phyloP scores from a whole-genome alignment of 2,888 invertebrate genomes.

The Pandemis heparana region DNA sequence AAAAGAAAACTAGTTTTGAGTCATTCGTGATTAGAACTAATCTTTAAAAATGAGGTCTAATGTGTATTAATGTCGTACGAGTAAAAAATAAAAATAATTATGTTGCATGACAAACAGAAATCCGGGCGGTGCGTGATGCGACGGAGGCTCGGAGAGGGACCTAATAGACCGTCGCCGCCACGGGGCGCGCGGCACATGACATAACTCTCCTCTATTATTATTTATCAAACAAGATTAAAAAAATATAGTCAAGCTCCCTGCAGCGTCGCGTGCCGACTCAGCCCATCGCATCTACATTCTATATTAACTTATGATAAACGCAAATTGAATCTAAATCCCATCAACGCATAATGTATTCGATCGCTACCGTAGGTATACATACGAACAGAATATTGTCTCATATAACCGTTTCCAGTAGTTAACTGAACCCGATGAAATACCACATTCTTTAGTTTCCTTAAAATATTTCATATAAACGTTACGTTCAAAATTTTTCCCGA shows the following conservation, averaged over 20 bases:
- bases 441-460: constrained; percentile 45
- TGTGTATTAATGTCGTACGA: constrained; percentile 50
- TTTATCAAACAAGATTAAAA: constrained; percentile 75
- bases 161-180: constrained; percentile 68
- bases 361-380: constrained; percentile 66
- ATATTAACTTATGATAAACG: constrained; percentile 62
- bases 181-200: constrained; percentile 67
- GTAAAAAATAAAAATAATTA: constrained; percentile 67
- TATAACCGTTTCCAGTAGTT: constrained; percentile 4
- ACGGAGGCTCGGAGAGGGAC: constrained; percentile 51
- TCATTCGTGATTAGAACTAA: constrained; percentile 28
- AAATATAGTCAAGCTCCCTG: constrained; percentile 68
- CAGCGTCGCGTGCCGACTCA: constrained; percentile 75
- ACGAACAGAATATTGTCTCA: constrained; percentile 50
- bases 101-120: constrained; percentile 78
- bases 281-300: constrained; percentile 59
- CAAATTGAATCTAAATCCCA: constrained; percentile 69
- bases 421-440: constrained; percentile 20
- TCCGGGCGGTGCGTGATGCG: constrained; percentile 68
- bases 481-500: constrained; percentile 47
- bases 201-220: constrained; percentile 78
- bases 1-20: background rate
- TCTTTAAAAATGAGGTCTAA: constrained; percentile 41
- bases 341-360: constrained; percentile 64
- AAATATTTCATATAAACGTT: constrained; percentile 51